A percentile compares a stretch with the other conserved stretches of the same genome.
Conservation (phyloP, 2,888 invertebrate genomes). For the Catocala sponsa region DNA sequence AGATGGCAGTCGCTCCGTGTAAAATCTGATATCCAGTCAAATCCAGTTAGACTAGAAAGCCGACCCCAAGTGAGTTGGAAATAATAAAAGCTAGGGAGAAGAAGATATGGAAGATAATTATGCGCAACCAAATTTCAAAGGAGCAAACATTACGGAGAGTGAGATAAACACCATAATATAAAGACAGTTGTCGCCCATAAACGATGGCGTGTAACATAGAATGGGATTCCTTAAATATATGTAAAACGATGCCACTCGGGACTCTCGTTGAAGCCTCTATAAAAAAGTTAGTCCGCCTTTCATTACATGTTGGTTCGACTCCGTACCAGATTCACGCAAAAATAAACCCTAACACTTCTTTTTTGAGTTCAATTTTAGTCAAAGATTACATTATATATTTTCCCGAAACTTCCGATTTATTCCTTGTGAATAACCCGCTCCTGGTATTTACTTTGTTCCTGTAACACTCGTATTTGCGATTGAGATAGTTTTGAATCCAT, state of each 20-base stretch:
- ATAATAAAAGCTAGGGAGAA: no score
- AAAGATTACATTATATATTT: constrained; percentile 60
- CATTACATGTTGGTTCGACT: constrained; percentile 79
- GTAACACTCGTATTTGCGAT: constrained; percentile 55
- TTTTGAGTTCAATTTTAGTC: constrained; percentile 51
- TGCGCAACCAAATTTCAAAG: no score
- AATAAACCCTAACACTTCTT: constrained; percentile 51
- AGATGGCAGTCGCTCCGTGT: no score
- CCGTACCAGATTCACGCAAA: constrained; percentile 48
- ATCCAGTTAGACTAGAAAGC: no score
- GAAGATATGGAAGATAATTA: no score
- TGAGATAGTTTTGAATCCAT: constrained; percentile 49
- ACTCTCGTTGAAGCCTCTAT: constrained; percentile 85
- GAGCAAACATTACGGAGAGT: not conserved
- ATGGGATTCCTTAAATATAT: constrained; percentile 86
- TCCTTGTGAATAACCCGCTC: constrained; percentile 66
- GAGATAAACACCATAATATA: constrained; percentile 56
- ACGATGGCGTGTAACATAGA: constrained; percentile 78
- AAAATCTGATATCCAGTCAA: no score
- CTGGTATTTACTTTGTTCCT: constrained; percentile 71
- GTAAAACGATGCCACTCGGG: constrained; percentile 80
- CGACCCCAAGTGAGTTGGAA: no score
- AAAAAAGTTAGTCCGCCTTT: constrained; percentile 86
- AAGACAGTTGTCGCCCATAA: constrained; percentile 77
- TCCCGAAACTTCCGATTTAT: constrained; percentile 71